These are phyloP conservation scores for Cyprinodon variegatus DNA, from an alignment of 2,113 vertebrate species.

Conservation along the genomic window DNA sequence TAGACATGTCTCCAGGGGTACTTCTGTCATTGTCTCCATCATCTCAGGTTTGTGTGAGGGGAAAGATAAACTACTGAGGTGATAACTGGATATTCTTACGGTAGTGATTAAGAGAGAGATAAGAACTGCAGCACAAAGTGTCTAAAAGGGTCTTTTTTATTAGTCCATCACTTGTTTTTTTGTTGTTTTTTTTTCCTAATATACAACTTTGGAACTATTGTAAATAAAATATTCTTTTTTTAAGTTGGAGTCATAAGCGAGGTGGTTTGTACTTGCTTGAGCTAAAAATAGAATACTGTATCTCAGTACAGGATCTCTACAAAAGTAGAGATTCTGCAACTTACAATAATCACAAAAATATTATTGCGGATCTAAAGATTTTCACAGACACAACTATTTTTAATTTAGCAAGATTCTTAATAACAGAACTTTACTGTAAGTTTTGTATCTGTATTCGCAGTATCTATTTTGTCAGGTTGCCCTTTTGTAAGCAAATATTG, in stretches of 20 bases:
- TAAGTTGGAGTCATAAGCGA: background rate
- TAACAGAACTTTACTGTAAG: background rate
- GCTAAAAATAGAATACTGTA: background rate
- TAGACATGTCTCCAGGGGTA: constrained; percentile 56
- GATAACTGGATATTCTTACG: constrained; percentile 68
- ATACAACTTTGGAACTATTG: background rate
- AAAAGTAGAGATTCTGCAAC: background rate
- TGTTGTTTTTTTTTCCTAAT: background rate
- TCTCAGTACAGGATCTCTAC: background rate
- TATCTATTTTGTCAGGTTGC: background rate
- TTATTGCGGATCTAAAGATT: background rate
- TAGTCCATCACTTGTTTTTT: constrained; percentile 1
- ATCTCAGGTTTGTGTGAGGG: constrained; percentile 46
- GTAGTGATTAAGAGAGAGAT: constrained; percentile 64
- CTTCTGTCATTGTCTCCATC: constrained; percentile 61
- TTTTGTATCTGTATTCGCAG: background rate
- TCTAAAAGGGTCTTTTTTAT: constrained; percentile 9
- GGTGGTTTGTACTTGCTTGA: background rate
- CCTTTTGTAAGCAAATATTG: background rate
- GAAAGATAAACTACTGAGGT: constrained; percentile 51
- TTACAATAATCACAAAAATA: background rate
- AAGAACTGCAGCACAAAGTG: constrained; percentile 41
- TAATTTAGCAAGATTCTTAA: background rate
- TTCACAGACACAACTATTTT: background rate
- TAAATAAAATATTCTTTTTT: background rate